A percentile compares a stretch with the other conserved stretches of the same genome.
phyloP scores from a whole-genome alignment of 2,888 invertebrate genomes.

The Microplitis manilae region DNA sequence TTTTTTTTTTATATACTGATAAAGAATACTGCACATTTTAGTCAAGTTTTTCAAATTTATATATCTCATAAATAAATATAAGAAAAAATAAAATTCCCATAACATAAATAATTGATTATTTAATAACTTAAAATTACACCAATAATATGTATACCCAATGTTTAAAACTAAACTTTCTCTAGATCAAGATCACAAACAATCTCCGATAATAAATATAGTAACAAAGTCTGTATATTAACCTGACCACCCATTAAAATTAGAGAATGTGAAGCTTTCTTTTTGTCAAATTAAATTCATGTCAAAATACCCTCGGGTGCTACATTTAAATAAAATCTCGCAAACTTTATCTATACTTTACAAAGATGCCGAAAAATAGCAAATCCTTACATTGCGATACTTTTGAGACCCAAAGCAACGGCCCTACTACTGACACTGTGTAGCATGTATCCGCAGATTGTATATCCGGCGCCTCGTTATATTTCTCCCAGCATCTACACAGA shows the following conservation, averaged over 20 bases:
- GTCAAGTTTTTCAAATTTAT: too few relatives aligned
- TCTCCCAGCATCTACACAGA: slow-evolving; percentile 1
- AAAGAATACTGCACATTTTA: too few relatives aligned
- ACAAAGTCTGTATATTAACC: background rate
- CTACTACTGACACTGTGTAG: background rate
- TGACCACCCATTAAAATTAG: background rate
- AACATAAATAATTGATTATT: background rate
- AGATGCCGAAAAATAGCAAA: background rate
- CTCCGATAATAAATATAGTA: background rate
- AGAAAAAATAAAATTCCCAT: background rate
- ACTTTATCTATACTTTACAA: too few relatives aligned
- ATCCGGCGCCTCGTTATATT: slow-evolving; percentile 13
- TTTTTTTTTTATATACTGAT: too few relatives aligned
- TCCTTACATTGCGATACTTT: background rate
- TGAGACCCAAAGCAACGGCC: background rate
- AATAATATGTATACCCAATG: background rate
- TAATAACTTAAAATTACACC: background rate
- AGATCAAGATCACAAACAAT: background rate
- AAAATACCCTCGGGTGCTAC: background rate
- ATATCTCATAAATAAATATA: background rate
- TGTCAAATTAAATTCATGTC: background rate
- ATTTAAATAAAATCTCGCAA: background rate
- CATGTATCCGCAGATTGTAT: background rate
- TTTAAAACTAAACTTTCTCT: background rate
- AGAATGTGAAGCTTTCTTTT: background rate